A percentile compares a stretch with the other conserved stretches of the same genome.
Conservation (phyloP, 2,113 vertebrate genomes). For the Neopipo cinnamomea region DNA sequence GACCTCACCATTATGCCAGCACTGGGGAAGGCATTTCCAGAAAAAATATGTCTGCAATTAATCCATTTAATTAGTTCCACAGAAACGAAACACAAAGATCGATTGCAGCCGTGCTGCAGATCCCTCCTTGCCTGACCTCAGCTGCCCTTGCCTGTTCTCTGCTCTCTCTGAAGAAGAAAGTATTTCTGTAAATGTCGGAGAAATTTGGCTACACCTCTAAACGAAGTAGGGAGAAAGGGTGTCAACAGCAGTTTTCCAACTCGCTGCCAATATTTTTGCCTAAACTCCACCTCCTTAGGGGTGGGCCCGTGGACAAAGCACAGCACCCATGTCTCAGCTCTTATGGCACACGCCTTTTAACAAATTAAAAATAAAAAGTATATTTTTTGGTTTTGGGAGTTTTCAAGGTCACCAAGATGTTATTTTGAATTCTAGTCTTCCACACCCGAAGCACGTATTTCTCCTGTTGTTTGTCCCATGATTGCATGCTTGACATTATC, state of each 20-base stretch:
- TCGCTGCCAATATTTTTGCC: neutral
- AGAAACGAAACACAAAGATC: constrained; percentile 55
- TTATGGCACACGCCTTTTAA: neutral
- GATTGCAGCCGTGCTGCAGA: constrained; percentile 20
- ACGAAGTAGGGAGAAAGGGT: neutral
- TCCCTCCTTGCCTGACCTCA: constrained; percentile 29
- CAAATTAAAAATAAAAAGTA: neutral
- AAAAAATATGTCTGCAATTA: constrained; percentile 8
- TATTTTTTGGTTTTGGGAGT: neutral
- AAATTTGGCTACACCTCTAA: constrained; percentile 65
- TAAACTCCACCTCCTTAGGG: neutral
- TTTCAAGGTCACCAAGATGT: neutral
- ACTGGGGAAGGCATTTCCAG: constrained; percentile 2
- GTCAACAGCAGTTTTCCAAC: constrained; percentile 44
- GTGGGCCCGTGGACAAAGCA: neutral
- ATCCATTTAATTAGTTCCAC: constrained; percentile 41
- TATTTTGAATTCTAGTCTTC: neutral
- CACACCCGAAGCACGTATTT: accelerated
- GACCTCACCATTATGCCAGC: neutral
- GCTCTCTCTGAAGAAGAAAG: constrained; percentile 63
- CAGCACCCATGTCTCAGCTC: neutral
- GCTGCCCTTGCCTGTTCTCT: constrained; percentile 64
- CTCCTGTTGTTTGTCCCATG: neutral
- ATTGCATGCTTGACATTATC: constrained; percentile 21
- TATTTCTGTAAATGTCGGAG: constrained; percentile 59